phyloP scores from a whole-genome alignment of 2,113 vertebrate species.

The Aegotheles bennettii region DNA sequence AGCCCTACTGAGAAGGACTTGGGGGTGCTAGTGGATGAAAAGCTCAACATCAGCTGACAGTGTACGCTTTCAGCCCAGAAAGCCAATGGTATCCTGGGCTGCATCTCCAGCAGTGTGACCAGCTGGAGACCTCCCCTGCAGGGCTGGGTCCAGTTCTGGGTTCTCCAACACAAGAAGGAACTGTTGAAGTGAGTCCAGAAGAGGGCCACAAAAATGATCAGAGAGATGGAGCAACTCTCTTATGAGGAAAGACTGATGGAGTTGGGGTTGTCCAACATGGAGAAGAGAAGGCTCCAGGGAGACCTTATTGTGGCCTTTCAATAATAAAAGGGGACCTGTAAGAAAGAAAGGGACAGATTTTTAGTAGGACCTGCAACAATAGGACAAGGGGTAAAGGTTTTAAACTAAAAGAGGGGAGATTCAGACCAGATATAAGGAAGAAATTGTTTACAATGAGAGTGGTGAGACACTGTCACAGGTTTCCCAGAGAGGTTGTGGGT shows the following conservation, averaged over 20 bases:
- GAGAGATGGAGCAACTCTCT: not conserved
- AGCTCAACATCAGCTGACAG: not conserved
- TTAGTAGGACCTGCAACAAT: not conserved
- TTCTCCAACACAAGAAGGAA: not conserved
- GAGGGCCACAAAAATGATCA: not conserved
- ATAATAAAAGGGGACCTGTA: too few relatives aligned
- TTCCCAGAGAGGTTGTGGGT: not conserved
- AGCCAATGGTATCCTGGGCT: not conserved
- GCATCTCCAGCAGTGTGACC: not conserved
- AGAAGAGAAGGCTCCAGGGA: not conserved
- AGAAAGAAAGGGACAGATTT: not conserved
- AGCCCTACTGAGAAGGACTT: not conserved
- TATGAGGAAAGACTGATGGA: not conserved
- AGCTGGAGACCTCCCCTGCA: not conserved
- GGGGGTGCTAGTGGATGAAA: too few relatives aligned
- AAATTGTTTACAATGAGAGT: not conserved
- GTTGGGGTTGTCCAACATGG: not conserved
- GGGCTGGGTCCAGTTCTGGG: rapidly evolving
- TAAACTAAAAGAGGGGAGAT: not conserved
- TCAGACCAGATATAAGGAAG: not conserved
- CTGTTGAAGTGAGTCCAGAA: not conserved
- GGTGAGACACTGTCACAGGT: not conserved
- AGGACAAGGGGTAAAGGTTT: not conserved
- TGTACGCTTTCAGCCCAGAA: not conserved
- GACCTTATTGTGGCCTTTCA: not conserved